phyloP scores from a whole-genome alignment of 1,140 invertebrate species.

The Cotesia typhae region DNA sequence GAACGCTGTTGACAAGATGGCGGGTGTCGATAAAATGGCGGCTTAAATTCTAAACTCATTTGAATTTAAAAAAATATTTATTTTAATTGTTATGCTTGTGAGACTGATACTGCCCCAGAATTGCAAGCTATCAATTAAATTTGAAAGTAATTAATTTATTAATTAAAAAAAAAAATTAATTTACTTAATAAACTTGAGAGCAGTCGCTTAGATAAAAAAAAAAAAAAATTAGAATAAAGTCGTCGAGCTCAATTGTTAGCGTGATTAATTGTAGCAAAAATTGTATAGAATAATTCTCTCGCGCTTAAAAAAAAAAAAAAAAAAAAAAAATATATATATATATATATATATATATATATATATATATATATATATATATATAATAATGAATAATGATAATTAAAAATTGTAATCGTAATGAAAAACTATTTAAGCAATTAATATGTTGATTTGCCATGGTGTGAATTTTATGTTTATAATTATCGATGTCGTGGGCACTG shows the following conservation, averaged over 20 bases:
- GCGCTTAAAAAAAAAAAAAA: not conserved
- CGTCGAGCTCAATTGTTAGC: conserved; percentile 38
- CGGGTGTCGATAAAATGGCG: too few species aligned
- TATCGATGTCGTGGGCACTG: not conserved
- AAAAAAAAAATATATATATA: too few species aligned
- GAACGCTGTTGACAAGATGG: too few species aligned
- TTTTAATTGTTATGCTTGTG: conserved; percentile 34
- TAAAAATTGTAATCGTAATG: conserved; percentile 23
- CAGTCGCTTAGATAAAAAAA: too few species aligned
- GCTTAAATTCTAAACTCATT: too few species aligned
- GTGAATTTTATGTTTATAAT: not conserved
- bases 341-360: too few species aligned
- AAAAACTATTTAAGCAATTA: conserved; percentile 32
- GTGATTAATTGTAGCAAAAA: conserved; percentile 39
- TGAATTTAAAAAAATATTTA: not conserved
- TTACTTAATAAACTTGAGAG: too few species aligned
- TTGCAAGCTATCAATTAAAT: conserved; percentile 34
- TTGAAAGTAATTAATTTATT: too few species aligned
- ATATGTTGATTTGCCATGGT: conserved; percentile 14
- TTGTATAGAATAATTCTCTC: conserved; percentile 25
- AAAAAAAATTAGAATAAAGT: too few species aligned
- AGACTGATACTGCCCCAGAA: conserved; percentile 57
- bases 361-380: too few species aligned
- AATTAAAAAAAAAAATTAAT: too few species aligned
- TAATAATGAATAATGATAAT: too few species aligned